These are phyloP conservation scores for Conus canariensis DNA, from an alignment of 2,888 invertebrate species.

Conservation along the genomic window DNA sequence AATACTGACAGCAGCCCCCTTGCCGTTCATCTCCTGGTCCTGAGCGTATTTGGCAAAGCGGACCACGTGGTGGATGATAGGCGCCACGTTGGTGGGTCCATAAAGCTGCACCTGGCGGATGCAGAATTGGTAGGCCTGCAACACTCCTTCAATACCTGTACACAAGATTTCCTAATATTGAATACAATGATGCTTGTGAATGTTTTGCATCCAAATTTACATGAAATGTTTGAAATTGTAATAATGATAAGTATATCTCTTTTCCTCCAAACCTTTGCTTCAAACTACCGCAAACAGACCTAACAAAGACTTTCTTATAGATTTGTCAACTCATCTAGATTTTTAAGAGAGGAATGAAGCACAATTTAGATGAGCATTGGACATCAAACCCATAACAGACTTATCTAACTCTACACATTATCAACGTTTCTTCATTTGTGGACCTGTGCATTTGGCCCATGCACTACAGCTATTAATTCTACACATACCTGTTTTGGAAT, in stretches of 20 bases:
- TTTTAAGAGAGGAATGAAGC: too few relatives aligned
- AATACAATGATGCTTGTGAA: not conserved
- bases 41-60: slow-evolving; percentile 74
- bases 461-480: too few relatives aligned
- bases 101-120: slow-evolving; percentile 71
- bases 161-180: not conserved
- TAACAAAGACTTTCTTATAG: too few relatives aligned
- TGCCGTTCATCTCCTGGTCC: slow-evolving; percentile 65
- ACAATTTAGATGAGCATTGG: too few relatives aligned
- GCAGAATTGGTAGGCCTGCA: slow-evolving; percentile 75
- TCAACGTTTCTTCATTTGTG: too few relatives aligned
- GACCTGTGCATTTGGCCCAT: too few relatives aligned
- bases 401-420: too few relatives aligned
- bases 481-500: too few relatives aligned
- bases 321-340: too few relatives aligned
- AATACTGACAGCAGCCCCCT: slow-evolving; percentile 69
- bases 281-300: too few relatives aligned
- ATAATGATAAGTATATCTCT: not conserved
- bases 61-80: slow-evolving; percentile 76
- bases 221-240: not conserved
- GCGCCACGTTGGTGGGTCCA: slow-evolving; percentile 78
- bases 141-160: slow-evolving; percentile 74
- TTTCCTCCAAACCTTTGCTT: too few relatives aligned
- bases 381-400: too few relatives aligned
- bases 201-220: not conserved